Evolutionary conservation across 2,888 invertebrate species (phyloP).

Genomic region (Cerceris rybyensis): DNA sequence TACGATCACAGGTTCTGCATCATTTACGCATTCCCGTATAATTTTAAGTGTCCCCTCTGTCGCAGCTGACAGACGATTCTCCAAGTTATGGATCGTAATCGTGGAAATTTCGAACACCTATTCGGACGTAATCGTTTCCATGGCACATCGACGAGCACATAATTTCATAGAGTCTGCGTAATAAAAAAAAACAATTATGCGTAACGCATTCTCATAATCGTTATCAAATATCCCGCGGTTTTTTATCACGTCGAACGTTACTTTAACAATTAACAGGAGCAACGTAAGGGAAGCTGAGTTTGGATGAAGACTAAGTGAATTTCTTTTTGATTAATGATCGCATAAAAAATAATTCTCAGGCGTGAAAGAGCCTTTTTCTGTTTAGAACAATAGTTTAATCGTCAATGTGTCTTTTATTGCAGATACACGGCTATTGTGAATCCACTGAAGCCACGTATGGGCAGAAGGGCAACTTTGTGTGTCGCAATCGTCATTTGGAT

Average conservation of each 20-base stretch:
- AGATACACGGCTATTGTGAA: slow-evolving; percentile 98
- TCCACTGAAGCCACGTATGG: slow-evolving; percentile 94
- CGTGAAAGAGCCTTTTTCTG: neutral
- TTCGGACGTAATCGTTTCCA: neutral
- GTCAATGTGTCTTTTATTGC: slow-evolving; percentile 69
- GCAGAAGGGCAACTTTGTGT: slow-evolving; percentile 91
- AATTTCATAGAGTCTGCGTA: neutral
- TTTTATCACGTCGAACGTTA: no score
- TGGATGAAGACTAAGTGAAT: no score
- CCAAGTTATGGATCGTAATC: slow-evolving; percentile 12
- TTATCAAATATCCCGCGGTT: no score
- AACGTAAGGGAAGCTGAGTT: no score
- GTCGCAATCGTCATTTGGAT: slow-evolving; percentile 94
- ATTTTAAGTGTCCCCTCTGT: slow-evolving; percentile 21
- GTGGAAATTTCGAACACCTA: neutral
- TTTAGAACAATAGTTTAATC: neutral
- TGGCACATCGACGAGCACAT: neutral
- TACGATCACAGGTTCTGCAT: slow-evolving; percentile 16
- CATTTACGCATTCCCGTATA: slow-evolving; percentile 16
- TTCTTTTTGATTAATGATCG: no score
- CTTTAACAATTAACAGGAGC: no score
- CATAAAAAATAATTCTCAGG: no score
- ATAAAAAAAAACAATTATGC: no score
- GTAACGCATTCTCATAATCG: no score
- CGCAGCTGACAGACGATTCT: slow-evolving; percentile 7